Base-by-base conservation (phyloP, 2,797 vertebrate genomes). In the Hydrolagus colliei region DNA sequence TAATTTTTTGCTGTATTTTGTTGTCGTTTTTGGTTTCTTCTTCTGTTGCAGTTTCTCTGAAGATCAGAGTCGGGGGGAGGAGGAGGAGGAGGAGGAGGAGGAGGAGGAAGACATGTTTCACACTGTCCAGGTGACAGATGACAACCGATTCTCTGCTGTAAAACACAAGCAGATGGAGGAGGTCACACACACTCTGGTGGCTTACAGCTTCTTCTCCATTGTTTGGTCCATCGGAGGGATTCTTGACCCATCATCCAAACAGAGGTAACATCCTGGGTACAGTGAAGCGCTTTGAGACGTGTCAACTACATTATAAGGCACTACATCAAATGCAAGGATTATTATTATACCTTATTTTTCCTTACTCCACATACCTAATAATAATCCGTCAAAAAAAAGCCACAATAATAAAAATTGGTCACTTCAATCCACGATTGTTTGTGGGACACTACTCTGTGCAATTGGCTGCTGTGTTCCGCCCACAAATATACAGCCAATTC, bases 221-320 rank as follows among this genome's bases (percentile, higher is more conserved):
- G 79, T 87, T 67, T 88, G 87, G 86, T 84, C 77, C 88, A 41
- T 86, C 85, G 86, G 80, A 86, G 85, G 86, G 88, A 73, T 88
- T 87, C 87, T 89, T 73, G 85, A 89, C 86, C 18, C 86, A 20
- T 85, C 87, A 59, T 87, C 77, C 79, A 90, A 91, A 87, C 86
- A 87, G 87, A 41, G 87, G 73, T 86, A 87, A 87, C 9, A 41
- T 2, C 22, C 2, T 68, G 63, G 3, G 63, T 22, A 13, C 27
- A 22, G 78, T 52, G 41, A 52, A 52, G 41, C 41, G 41, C 41
- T 52, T 52, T 52, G 41, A 52, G 27, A 27, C 27, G 27, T 27
- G 27, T 27, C 27, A 27, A 27, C 27, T 27, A 27, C 27, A 27
- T 27, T 27, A 27, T 52, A 52, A 52, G 41, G 41, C 41, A 3